A percentile compares a stretch with the other conserved stretches of the same genome.
phyloP scores from a whole-genome alignment of 2,113 vertebrate genomes.

The Phainopepla nitens region DNA sequence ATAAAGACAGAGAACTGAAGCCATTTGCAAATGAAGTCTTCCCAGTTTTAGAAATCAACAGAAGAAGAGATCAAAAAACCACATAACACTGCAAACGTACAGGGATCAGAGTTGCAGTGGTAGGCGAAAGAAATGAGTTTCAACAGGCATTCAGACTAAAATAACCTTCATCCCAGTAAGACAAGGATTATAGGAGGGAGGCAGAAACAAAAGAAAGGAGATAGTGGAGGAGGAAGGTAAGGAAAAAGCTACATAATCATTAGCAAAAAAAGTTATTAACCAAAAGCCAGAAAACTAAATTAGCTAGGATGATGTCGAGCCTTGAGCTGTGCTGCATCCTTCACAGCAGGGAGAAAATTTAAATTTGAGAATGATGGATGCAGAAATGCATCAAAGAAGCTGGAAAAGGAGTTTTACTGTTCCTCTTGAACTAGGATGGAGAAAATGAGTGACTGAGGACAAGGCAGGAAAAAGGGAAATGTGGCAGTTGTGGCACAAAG shows the following conservation, averaged over 20 bases:
- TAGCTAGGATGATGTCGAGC: background rate
- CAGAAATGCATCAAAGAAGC: background rate
- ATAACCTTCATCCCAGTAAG: background rate
- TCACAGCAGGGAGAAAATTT: background rate
- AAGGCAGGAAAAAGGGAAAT: background rate
- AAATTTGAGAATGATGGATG: background rate
- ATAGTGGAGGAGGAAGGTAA: background rate
- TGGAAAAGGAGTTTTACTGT: background rate
- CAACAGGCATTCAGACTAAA: background rate
- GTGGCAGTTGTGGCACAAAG: background rate
- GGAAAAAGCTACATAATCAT: background rate
- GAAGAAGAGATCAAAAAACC: background rate
- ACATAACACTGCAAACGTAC: background rate
- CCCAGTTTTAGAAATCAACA: conserved; percentile 29
- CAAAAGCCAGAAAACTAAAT: background rate
- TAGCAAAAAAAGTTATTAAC: background rate
- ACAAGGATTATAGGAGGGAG: background rate
- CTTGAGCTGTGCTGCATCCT: background rate
- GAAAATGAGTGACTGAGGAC: background rate
- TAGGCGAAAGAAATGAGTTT: background rate
- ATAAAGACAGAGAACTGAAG: background rate
- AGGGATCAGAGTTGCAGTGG: background rate
- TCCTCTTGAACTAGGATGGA: background rate
- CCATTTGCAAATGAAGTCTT: conserved; percentile 18
- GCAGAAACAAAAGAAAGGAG: background rate